phyloP scores from a whole-genome alignment of 2,888 invertebrate genomes.

The Linnaemya vulpina region DNA sequence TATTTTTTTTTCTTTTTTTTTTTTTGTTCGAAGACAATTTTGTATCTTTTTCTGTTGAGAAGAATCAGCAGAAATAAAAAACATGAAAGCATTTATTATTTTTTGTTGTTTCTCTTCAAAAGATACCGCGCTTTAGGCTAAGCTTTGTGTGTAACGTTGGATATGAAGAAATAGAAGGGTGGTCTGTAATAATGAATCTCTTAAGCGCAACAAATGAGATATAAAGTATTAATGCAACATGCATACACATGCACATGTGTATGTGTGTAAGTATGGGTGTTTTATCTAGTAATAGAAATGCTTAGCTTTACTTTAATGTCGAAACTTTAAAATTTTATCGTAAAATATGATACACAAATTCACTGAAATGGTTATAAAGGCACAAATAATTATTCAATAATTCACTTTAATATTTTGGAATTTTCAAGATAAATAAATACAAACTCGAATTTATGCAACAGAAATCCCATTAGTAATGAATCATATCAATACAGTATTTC shows the following conservation, averaged over 20 bases:
- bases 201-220: constrained; percentile 65
- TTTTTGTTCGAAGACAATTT: constrained; percentile 60
- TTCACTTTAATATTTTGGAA: too few relatives aligned
- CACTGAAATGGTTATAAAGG: too few relatives aligned
- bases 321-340: constrained; percentile 1
- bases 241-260: neutral
- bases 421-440: too few relatives aligned
- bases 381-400: too few relatives aligned
- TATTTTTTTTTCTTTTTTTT: neutral
- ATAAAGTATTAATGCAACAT: constrained; percentile 16
- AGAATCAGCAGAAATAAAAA: constrained; percentile 62
- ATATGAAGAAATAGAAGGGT: constrained; percentile 57
- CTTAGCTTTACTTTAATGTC: neutral
- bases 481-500: too few relatives aligned
- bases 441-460: too few relatives aligned
- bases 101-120: constrained; percentile 52
- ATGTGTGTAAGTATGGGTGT: neutral
- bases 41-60: constrained; percentile 64
- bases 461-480: too few relatives aligned
- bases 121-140: constrained; percentile 64
- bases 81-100: constrained; percentile 66
- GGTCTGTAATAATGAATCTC: constrained; percentile 63
- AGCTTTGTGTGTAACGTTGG: constrained; percentile 34
- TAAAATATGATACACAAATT: neutral
- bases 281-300: constrained; percentile 21